Conservation (phyloP, 2,113 vertebrate species). For the Ophthalmotilapia sp. region DNA sequence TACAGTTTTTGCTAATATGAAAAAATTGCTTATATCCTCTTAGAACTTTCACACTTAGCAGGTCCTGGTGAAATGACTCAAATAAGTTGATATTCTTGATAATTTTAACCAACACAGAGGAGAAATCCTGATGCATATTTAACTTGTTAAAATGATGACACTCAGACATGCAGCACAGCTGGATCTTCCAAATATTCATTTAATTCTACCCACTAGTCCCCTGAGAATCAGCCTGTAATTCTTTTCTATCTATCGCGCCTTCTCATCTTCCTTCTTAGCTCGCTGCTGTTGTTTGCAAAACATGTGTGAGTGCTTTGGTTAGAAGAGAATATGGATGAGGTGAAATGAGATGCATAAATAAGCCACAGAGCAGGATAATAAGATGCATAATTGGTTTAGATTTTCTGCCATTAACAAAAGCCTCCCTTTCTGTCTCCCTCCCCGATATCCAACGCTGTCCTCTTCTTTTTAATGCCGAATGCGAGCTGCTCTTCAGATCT, state of each 20-base stretch:
- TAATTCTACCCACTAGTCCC: neutral
- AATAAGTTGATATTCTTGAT: neutral
- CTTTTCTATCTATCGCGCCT: neutral
- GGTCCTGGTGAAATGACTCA: neutral
- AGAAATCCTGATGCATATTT: neutral
- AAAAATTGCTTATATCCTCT: neutral
- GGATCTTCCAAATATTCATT: neutral
- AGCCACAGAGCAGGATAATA: conserved; percentile 71
- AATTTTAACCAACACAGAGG: neutral
- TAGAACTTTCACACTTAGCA: neutral
- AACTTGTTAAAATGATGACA: neutral
- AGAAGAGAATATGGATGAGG: conserved; percentile 66
- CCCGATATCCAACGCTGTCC: conserved; percentile 32
- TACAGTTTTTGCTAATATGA: neutral
- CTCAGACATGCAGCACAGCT: neutral
- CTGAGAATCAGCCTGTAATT: neutral
- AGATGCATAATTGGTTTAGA: conserved; percentile 77
- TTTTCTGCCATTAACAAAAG: conserved; percentile 73
- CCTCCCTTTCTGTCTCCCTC: conserved; percentile 51
- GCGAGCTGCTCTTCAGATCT: conserved; percentile 66
- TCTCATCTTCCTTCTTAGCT: neutral
- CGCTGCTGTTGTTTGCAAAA: conserved; percentile 12
- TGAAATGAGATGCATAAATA: conserved; percentile 76
- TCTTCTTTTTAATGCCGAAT: conserved; percentile 61
- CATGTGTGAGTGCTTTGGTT: conserved; percentile 42